Percentiles rank a stretch among this genome's conserved stretches.
Evolutionary conservation across 2,113 vertebrate species (phyloP).

Genomic region (Thalassarche chlororhynchos): DNA sequence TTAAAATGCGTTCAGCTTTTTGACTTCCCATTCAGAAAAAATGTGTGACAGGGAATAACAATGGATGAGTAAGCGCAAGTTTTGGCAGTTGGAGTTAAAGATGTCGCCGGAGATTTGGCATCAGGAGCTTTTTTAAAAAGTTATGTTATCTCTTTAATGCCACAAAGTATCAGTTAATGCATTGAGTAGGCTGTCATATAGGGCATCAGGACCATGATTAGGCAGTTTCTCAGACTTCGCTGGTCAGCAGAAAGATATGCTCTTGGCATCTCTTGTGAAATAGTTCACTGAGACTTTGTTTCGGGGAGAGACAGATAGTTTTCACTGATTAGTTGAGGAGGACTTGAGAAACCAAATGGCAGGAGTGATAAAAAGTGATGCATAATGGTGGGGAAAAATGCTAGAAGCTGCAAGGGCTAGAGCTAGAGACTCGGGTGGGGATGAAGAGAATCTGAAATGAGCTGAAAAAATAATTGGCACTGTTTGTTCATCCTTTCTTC

Average conservation of each 20-base stretch:
- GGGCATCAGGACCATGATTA: neutral
- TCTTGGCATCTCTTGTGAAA: neutral
- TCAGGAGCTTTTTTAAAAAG: neutral
- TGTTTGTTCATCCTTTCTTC: neutral
- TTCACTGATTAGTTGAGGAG: neutral
- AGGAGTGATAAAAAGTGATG: neutral
- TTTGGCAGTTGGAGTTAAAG: neutral
- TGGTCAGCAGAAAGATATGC: slow-evolving; percentile 12
- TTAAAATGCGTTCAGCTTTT: neutral
- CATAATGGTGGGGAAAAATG: neutral
- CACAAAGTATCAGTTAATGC: neutral
- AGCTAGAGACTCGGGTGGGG: neutral
- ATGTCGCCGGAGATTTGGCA: neutral
- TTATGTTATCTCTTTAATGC: neutral
- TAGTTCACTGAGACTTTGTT: neutral
- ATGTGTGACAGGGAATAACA: neutral
- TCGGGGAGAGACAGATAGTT: neutral
- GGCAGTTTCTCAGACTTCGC: neutral
- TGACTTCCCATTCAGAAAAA: slow-evolving; percentile 2
- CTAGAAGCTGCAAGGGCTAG: neutral
- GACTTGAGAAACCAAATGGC: neutral
- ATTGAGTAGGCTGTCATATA: neutral
- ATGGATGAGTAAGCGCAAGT: neutral
- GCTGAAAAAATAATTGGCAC: neutral
- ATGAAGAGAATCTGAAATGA: neutral